These are phyloP conservation scores for Chelon auratus DNA, from an alignment of 2,797 vertebrate species.

Conservation along the genomic window DNA sequence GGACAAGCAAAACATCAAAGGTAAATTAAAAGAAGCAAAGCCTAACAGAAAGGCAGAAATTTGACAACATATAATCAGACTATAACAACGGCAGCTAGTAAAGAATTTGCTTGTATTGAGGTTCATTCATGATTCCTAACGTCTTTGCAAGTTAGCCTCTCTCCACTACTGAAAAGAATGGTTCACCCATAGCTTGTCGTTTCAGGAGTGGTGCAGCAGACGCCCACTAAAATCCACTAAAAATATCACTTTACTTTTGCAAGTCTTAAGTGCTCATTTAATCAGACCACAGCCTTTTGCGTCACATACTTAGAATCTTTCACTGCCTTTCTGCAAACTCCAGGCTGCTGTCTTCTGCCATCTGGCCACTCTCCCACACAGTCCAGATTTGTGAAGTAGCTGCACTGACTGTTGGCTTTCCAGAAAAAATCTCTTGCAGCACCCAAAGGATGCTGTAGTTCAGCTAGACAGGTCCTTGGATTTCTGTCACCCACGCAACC, in stretches of 20 bases:
- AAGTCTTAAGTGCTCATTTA: conserved; percentile 29
- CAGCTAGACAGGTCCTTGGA: conserved; percentile 43
- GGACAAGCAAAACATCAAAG: too few species aligned
- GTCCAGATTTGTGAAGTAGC: conserved; percentile 73
- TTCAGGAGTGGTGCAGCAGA: neutral
- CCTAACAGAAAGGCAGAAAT: too few species aligned
- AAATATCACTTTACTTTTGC: conserved; percentile 27
- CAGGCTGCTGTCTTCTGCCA: conserved; percentile 68
- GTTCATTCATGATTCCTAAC: neutral
- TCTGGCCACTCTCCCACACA: conserved; percentile 76
- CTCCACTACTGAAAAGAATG: neutral
- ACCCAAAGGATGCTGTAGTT: conserved; percentile 49
- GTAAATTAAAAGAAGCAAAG: too few species aligned
- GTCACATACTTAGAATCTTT: conserved; percentile 56
- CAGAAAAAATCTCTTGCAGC: conserved; percentile 50
- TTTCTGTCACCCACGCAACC: conserved; percentile 35
- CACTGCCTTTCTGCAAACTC: conserved; percentile 58
- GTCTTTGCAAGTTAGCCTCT: conserved; percentile 6
- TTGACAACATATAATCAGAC: too few species aligned
- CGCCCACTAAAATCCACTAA: conserved; percentile 1
- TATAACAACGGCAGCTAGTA: too few species aligned
- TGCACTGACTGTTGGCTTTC: conserved; percentile 64
- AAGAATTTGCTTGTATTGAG: too few species aligned
- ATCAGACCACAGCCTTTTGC: conserved; percentile 53
- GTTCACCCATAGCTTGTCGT: neutral